These are phyloP conservation scores for Nematopogon swammerdamellus DNA, from an alignment of 2,888 invertebrate species.

Conservation along the genomic window DNA sequence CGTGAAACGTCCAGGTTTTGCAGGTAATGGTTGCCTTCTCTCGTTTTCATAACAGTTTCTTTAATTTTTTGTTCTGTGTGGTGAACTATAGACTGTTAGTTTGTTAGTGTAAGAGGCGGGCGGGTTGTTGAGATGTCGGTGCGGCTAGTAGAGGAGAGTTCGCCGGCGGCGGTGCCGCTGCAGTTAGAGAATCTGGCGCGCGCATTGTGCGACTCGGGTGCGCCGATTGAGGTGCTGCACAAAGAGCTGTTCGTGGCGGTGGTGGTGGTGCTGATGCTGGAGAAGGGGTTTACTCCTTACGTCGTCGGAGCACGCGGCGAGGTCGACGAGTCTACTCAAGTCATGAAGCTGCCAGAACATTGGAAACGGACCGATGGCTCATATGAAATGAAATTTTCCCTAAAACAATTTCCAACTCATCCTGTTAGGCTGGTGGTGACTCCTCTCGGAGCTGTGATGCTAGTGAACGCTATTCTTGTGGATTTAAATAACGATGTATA, in stretches of 20 bases:
- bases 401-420: constrained; percentile 25
- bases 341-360: constrained; percentile 17
- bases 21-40: too few relatives aligned
- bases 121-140: too few relatives aligned
- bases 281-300: constrained; percentile 33
- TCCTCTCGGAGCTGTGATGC: constrained; percentile 28
- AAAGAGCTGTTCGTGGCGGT: constrained; percentile 35
- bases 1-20: too few relatives aligned
- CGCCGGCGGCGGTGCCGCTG: too few relatives aligned
- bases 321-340: background rate
- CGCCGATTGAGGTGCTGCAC: constrained; percentile 23
- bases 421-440: constrained; percentile 31
- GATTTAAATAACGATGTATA: constrained; percentile 34
- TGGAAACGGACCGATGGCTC: constrained; percentile 25
- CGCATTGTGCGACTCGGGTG: too few relatives aligned
- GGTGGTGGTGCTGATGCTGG: constrained; percentile 31
- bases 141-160: too few relatives aligned
- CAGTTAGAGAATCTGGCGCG: too few relatives aligned
- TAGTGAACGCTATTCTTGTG: constrained; percentile 31
- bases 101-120: too few relatives aligned
- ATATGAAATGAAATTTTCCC: constrained; percentile 26
- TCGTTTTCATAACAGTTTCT: too few relatives aligned
- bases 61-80: too few relatives aligned
- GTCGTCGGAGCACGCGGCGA: constrained; percentile 16
- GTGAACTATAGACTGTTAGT: too few relatives aligned